Evolutionary conservation across 1,140 invertebrate species (phyloP), one percentile per base, ranked within the genome.

Genomic region (Calephelis nemesis): DNA sequence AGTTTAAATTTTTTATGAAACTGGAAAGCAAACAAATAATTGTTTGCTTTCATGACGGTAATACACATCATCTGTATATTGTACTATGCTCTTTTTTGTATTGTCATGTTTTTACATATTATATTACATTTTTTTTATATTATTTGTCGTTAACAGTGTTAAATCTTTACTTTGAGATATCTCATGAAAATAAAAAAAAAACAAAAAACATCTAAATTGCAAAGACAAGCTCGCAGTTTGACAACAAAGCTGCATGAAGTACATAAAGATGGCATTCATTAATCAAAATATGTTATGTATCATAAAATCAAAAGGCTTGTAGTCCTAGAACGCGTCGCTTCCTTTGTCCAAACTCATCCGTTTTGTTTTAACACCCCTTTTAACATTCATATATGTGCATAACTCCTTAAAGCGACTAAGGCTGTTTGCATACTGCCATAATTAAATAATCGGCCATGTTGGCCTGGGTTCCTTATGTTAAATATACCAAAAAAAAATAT

Each of bases 361-460:
- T 90, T 90, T 90, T 90, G 88, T 90, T 87, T 86, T 87, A 88
- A 90, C 88, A 85, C 88, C 88, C 88, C 86, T 87, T 90, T 87
- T 87, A 88, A 85, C 82, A 84, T 87, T 82, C 83, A 87, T 87
- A 83, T 80, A 87, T 88, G 81, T 84, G 79, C 81, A 84, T 75
- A 83, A 73, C 81, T 89, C 82, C 84, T 87, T 84, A 80, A 54
- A 74, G 73, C 74, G 72, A 71, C 73, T 77, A 79, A 72, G 62
- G 75, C 71, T 58, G 63, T 65, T 62, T 69, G 62, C 78, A 76
- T 75, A 78, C 73, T 52, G 7, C 6, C 12, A 49, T 50, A 63
- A 19, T 19, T 1, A 19, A 19, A 19, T 19, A 19, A 19, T 19
- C 19, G 19, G 19, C 19, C 19, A 19, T 19, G 19, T 19, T 19